These are phyloP conservation scores for Nebria salina DNA, from an alignment of 2,888 invertebrate genomes.

Conservation along the genomic window DNA sequence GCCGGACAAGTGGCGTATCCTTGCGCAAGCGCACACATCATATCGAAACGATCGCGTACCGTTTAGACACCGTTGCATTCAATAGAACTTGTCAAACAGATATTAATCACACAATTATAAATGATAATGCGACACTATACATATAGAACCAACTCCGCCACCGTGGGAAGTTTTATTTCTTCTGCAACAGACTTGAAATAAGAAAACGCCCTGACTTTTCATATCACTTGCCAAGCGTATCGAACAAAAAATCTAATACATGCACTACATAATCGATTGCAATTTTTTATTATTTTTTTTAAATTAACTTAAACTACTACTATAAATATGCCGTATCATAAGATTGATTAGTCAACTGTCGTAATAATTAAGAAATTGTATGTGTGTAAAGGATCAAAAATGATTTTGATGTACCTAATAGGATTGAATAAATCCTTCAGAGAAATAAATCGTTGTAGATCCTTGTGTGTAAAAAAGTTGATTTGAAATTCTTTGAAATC, in stretches of 20 bases:
- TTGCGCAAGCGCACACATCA: not conserved
- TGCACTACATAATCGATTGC: too few relatives aligned
- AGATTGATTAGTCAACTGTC: not conserved
- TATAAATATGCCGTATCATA: not conserved
- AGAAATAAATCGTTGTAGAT: not conserved
- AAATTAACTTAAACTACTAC: not conserved
- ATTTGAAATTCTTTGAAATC: not conserved
- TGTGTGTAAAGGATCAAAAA: too few relatives aligned
- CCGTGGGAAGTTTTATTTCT: constrained; percentile 26
- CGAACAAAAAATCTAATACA: not conserved
- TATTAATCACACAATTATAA: constrained; percentile 45
- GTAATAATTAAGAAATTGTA: not conserved
- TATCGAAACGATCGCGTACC: not conserved
- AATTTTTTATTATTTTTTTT: not conserved
- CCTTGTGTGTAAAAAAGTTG: not conserved
- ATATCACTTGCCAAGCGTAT: not conserved
- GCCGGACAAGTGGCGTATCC: not conserved
- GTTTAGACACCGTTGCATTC: not conserved
- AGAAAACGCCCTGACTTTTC: not conserved
- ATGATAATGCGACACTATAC: constrained; percentile 37
- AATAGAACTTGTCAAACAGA: constrained; percentile 38
- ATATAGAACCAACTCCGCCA: not conserved
- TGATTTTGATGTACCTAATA: too few relatives aligned
- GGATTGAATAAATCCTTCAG: not conserved
- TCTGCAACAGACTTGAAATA: not conserved